Evolutionary conservation across 2,113 vertebrate genomes (phyloP).

Genomic region (Apistogramma diplotaenia): DNA sequence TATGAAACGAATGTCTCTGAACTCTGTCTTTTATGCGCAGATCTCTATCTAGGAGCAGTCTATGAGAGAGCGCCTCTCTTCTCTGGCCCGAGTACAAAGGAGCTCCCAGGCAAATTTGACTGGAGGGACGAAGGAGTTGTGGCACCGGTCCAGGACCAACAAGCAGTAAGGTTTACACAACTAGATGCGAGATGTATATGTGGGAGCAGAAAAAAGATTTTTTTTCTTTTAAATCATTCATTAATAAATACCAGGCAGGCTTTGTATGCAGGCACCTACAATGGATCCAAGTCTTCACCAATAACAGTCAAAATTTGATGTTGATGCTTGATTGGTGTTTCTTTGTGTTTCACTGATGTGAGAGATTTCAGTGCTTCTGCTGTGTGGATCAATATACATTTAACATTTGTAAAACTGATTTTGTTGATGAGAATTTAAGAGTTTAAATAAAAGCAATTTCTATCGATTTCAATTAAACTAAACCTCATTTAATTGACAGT

Average conservation of each 20-base stretch:
- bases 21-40: constrained; percentile 64
- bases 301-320: background rate
- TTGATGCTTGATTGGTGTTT: background rate
- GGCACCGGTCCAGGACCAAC: constrained; percentile 85
- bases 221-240: background rate
- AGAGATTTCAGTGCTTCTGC: background rate
- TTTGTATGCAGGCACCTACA: background rate
- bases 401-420: background rate
- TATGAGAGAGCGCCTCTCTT: constrained; percentile 74
- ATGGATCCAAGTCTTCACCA: background rate
- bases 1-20: constrained; percentile 2
- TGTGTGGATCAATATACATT: background rate
- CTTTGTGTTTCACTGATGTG: background rate
- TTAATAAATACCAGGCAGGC: background rate
- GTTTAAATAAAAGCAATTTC: background rate
- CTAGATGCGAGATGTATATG: background rate
- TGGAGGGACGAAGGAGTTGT: constrained; percentile 87
- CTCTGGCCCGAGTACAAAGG: constrained; percentile 31
- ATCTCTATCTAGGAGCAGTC: constrained; percentile 80
- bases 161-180: constrained; percentile 74
- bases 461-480: background rate
- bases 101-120: constrained; percentile 85
- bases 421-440: background rate
- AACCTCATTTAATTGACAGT: background rate
- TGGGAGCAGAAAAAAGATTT: background rate